Evolutionary conservation across 2,888 invertebrate species (phyloP), one percentile per base, ranked within the genome.

Genomic region (Lordiphosa andalusiaca): DNA sequence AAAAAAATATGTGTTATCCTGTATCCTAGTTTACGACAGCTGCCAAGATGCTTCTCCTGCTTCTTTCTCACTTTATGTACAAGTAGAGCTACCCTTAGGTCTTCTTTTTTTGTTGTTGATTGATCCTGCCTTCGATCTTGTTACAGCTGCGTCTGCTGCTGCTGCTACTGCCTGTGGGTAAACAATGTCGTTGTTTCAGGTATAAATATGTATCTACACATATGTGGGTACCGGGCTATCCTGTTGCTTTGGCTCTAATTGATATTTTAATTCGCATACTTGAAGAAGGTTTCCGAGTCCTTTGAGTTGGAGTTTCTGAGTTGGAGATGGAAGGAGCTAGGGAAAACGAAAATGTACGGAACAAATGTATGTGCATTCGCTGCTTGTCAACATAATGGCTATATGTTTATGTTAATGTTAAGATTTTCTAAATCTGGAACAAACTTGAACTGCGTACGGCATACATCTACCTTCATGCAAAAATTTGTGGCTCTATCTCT

Each of bases 51-150:
- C 58, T 50, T 64, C 37, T 12, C 33, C 35, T 30, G 49, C 47
- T 50, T 25, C 25, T 25, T 25, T 25, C 25, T 23, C 6, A 23
- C 39, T 58, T 19, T 16, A 35, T 35, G 30, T 42, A n/a, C 21
- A 21, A 19, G 23, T 42, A 13, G 23, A 55, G 41, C 63, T 71
- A 69, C 73, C 73, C 73, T 51, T 64, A 57, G 30, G 30, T 42
- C 48, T 71, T 71, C 53, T 19, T 19, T 19, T 19, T 19, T 19
- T 19, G 19, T 78, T 50, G 61, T 58, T 69, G 72, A 73, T 77
- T 81, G 73, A 82, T 75, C 73, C 73, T 71, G 52, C 63, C 44
- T 67, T 71, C 65, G 75, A 71, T 84, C 82, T 67, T 57, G 39
- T 70, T 77, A 77, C 77, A 77, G 82, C 84, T 77, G 77, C 74